phyloP scores from a whole-genome alignment of 2,797 vertebrate species.

The Pelobates cultripes region DNA sequence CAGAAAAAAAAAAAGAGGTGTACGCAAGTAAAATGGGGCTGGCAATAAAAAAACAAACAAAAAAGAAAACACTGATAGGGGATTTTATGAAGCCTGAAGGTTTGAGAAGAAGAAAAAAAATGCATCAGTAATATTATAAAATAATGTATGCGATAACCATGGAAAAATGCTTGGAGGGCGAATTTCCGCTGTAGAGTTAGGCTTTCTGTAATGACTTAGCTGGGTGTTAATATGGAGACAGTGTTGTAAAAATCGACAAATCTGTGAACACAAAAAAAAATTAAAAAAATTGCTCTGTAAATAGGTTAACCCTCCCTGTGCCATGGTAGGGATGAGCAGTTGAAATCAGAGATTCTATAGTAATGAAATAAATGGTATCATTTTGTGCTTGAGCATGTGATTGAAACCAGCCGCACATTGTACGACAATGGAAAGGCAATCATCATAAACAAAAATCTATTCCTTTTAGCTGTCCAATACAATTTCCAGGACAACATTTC shows the following conservation, averaged over 20 bases:
- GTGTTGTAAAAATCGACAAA: background rate
- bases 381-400: slow-evolving; percentile 37
- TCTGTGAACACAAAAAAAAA: background rate
- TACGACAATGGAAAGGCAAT: slow-evolving; percentile 18
- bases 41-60: background rate
- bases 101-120: background rate
- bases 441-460: slow-evolving; percentile 25
- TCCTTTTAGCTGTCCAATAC: background rate
- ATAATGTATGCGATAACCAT: slow-evolving; percentile 17
- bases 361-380: slow-evolving; percentile 32
- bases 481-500: slow-evolving; percentile 36
- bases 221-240: background rate
- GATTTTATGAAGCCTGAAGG: slow-evolving; percentile 19
- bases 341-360: slow-evolving; percentile 14
- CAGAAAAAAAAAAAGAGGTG: background rate
- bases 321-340: background rate
- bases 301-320: background rate
- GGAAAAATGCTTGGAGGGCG: slow-evolving; percentile 4
- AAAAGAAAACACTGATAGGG: background rate
- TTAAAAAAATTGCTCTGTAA: background rate
- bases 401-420: slow-evolving; percentile 31
- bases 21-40: background rate
- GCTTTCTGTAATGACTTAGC: background rate
- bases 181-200: background rate
- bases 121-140: slow-evolving; percentile 14